Evolutionary conservation across 1,140 invertebrate species (phyloP), one percentile per base, ranked within the genome.

Genomic region (Achatina immaculata): DNA sequence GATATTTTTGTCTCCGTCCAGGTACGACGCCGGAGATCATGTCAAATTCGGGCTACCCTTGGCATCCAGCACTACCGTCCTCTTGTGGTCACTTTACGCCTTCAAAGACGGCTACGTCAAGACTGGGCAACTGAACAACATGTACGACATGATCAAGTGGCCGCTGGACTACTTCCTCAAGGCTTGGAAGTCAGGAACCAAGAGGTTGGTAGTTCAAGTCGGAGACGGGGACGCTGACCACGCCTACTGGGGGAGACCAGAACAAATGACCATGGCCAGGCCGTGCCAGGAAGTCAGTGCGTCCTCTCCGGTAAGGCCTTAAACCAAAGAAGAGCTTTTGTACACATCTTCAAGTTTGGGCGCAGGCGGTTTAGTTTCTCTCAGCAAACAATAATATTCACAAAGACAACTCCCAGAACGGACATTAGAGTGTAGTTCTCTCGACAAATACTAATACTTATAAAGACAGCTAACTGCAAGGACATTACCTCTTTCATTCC

Each of bases 11-110:
- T 93, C 90, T 11, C 94, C 94, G 45, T 94, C 94, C 31, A 28
- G 34, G 48, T 75, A 58, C 45, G 51, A 40, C 94, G 94, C 94
- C 79, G 94, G 93, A 38, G 94, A 94, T 85, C 93, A 92, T 80
- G 94, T 95, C 0, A 95, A 95, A 87, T 94, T 94, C 83, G 92
- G 93, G 0, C 94, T 94, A 78, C 94, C 94, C 0, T 93, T 94
- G 92, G 94, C 94, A 0, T 92, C 90, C 45, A 92, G 93, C 0
- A 93, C 92, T 0, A 94, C 94, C 0, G 66, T 94, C 0, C 83
- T 94, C 19, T 91, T 93, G 0, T 94, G 94, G 94, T 69, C 68
- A 4, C 85, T 93, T 0, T 83, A 94, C 3, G 92, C 92, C 6
- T 94, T 81, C 36, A 81, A 83, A 69, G 84, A 85, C 45, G 93